Evolutionary conservation across 2,888 invertebrate species (phyloP), one percentile per base, ranked within the genome.

Genomic region (Dicranocentrus wangi): DNA sequence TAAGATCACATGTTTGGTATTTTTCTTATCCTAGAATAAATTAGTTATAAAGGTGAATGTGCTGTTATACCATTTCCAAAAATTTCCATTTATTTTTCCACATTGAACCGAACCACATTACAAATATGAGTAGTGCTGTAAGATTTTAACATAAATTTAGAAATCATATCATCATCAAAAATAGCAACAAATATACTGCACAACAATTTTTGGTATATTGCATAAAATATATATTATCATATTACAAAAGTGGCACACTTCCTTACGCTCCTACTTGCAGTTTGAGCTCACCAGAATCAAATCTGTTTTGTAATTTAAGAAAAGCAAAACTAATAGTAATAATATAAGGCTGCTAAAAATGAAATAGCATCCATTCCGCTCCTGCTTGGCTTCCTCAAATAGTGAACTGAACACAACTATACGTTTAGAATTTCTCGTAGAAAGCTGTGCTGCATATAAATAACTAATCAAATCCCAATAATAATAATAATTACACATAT

Each of bases 121-220:
- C 39, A 39, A 8, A 8, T 39, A 39, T 39, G 5, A 8, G 39
- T 39, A n/a, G n/a, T n/a, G n/a, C 39, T 39, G 39, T 39, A 39
- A 39, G 2, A 47, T n/a, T 47, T 47, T n/a, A n/a, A 32, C 32
- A 32, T 32, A 32, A 32, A 47, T 10, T n/a, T n/a, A n/a, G n/a
- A n/a, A n/a, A n/a, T n/a, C n/a, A n/a, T n/a, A n/a, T n/a, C n/a
- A n/a, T n/a, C n/a, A n/a, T n/a, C n/a, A n/a, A n/a, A n/a, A n/a
- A n/a, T n/a, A n/a, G n/a, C 53, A 55, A 69, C 69, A 69, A 69
- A 32, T 39, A 5, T n/a, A 47, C 47, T n/a, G n/a, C 47, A 47
- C 47, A 51, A 25, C 51, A 25, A 68, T 55, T 53, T 23, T 25
- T 10, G 47, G 39, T 8, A 47, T 15, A n/a, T 47, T 47, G 39